Base-by-base conservation (phyloP, 2,113 vertebrate species). In the Brachypteracias leptosomus region DNA sequence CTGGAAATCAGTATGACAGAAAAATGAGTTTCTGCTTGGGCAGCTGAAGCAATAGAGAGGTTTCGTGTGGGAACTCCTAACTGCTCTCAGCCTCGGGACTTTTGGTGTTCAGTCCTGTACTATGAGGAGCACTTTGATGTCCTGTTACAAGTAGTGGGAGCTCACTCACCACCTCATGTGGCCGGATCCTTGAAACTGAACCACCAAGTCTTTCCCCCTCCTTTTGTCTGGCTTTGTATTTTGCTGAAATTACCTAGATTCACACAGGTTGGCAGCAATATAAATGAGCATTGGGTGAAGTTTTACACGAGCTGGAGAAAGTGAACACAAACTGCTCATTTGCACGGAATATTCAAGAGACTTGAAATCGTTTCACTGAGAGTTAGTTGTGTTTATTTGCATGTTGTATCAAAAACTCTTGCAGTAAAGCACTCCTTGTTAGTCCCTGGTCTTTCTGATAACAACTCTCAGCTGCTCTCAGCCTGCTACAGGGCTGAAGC, bases 101-200 rank as follows among this genome's bases (percentile, higher is more conserved):
- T 51, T 73, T 46, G 35, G 9, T 66, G 5, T 46, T 68, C 0
- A 1, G 9, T 55, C 35, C 42, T 25, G 36, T 35, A 25, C 12
- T 13, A 8, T 4, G 29, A 68, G 24, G 46, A 54, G 16, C 47
- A 33, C 24, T 57, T 73, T 11, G 42, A 19, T 47, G 20, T 46
- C 65, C 20, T 13, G 1, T 8, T 55, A 16, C 28, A 55, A 44
- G 26, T 0, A 36, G 24, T 40, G 46, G 36, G 44, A 85, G 18
- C 44, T 12, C 10, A 13, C 11, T 80, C 29, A 3, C 28, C 5
- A 1, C 63, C 5, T 80, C 31, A 59, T 1, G 0, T 26, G 51
- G 22, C 35, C 2, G 1, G 7, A 7, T 20, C 33, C 55, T 84
- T 55, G 31, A 63, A 68, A 54, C 33, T 29, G 19, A 74, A 52